Evolutionary conservation across 1,140 invertebrate genomes (phyloP), one percentile per base, ranked within the genome.

Genomic region (Coptotermes formosanus): DNA sequence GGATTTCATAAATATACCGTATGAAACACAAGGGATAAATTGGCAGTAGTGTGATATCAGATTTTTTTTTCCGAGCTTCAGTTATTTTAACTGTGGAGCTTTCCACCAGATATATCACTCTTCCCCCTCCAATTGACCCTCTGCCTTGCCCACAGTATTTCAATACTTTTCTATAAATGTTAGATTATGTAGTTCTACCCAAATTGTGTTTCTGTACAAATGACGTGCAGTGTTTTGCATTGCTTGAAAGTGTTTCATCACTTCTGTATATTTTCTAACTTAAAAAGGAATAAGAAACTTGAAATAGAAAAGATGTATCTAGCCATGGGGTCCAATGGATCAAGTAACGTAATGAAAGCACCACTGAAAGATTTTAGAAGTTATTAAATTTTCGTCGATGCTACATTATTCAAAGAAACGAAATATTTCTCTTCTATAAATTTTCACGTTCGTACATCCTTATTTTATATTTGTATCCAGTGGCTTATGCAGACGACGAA

Each of bases 61-160:
- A 23, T 64, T 64, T 8, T n/a, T 11, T 2, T 23, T 64, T 21
- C 19, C 25, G 0, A 64, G 12, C 19, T 64, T 64, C 59, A 19
- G 19, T 75, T 75, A 75, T 75, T 75, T 75, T 75, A 75, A 30
- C n/a, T 75, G n/a, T 75, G 64, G 64, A 75, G 25, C 64, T n/a
- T 30, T 8, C 64, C n/a, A 75, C 64, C 64, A 75, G 25, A 75
- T 30, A 25, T 19, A 21, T 23, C 21, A 59, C 55, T 59, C 59
- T 64, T 64, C 59, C 59, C 19, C 59, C 59, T 23, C 59, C 19
- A 64, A n/a, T 19, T 21, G 21, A 7, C 8, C 59, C 59, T 21
- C 25, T 23, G 21, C 64, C 64, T 75, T n/a, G 6, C 64, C 64
- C 64, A 75, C 64, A 75, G 14, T 75, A n/a, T 75, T 25, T 75